phyloP scores from a whole-genome alignment of 1,140 invertebrate species.

The Heliconius nattereri region DNA sequence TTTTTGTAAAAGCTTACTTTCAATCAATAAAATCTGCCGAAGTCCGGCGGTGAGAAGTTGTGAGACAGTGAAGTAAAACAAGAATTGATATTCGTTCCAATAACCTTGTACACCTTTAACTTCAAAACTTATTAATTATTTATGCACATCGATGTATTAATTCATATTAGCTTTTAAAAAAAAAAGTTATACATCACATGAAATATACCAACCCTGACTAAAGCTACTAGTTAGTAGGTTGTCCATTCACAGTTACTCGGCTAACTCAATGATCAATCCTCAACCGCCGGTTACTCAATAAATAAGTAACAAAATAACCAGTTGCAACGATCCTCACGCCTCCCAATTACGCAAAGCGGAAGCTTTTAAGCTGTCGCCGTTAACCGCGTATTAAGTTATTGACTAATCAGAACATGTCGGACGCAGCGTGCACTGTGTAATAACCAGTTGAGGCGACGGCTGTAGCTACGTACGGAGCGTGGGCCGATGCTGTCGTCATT shows the following conservation, averaged over 20 bases:
- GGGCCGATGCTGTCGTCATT: constrained; percentile 48
- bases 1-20: too few relatives aligned
- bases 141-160: too few relatives aligned
- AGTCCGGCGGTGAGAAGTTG: too few relatives aligned
- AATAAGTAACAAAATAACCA: constrained; percentile 34
- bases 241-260: neutral
- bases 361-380: constrained; percentile 46
- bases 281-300: neutral
- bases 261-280: neutral
- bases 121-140: too few relatives aligned
- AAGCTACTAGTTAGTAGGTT: neutral
- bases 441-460: constrained; percentile 65
- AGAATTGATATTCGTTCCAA: too few relatives aligned
- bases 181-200: neutral
- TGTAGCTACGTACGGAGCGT: neutral
- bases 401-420: constrained; percentile 73
- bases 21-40: too few relatives aligned
- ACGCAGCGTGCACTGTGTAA: constrained; percentile 75
- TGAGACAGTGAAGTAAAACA: too few relatives aligned
- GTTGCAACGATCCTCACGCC: constrained; percentile 36
- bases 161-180: too few relatives aligned
- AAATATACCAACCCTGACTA: neutral
- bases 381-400: constrained; percentile 70
- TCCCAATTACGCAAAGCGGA: constrained; percentile 43
- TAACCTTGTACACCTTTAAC: too few relatives aligned